phyloP scores from a whole-genome alignment of 2,797 vertebrate species.

The Kryptolebias ocellatus region DNA sequence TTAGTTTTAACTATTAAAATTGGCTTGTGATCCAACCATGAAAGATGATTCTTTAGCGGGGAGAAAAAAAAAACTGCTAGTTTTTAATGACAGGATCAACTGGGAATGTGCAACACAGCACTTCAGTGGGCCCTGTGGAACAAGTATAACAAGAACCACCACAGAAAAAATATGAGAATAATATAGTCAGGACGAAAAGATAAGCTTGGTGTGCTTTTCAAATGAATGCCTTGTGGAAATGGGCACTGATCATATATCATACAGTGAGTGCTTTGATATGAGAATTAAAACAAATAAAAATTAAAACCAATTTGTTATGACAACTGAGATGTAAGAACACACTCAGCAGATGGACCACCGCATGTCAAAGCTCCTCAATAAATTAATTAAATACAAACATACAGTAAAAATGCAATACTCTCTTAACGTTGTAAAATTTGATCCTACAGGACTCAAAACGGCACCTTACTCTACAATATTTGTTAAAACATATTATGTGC shows the following conservation, averaged over 20 bases:
- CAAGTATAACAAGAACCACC: slow-evolving; percentile 17
- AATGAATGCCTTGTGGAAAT: slow-evolving; percentile 18
- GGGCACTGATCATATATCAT: slow-evolving; percentile 26
- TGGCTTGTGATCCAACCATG: background rate
- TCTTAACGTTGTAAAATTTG: background rate
- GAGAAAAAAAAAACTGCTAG: background rate
- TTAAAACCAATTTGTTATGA: slow-evolving; percentile 20
- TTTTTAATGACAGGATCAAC: slow-evolving; percentile 7
- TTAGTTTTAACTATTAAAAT: background rate
- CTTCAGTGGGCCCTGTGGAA: slow-evolving; percentile 8
- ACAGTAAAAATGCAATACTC: background rate
- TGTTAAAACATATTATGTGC: background rate
- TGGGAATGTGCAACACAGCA: background rate
- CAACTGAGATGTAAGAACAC: slow-evolving; percentile 13
- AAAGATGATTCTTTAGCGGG: background rate
- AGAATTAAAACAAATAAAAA: slow-evolving; percentile 20
- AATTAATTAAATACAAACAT: background rate
- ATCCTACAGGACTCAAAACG: background rate
- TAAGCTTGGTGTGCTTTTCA: slow-evolving; percentile 36
- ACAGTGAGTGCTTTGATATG: slow-evolving; percentile 13
- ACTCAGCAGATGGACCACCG: slow-evolving; percentile 7
- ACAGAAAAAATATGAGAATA: slow-evolving; percentile 11
- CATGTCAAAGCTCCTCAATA: slow-evolving; percentile 26
- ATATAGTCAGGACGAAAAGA: background rate
- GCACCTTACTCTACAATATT: background rate